Conservation (phyloP, 2,888 invertebrate genomes). For the Halocaridina rubra region DNA sequence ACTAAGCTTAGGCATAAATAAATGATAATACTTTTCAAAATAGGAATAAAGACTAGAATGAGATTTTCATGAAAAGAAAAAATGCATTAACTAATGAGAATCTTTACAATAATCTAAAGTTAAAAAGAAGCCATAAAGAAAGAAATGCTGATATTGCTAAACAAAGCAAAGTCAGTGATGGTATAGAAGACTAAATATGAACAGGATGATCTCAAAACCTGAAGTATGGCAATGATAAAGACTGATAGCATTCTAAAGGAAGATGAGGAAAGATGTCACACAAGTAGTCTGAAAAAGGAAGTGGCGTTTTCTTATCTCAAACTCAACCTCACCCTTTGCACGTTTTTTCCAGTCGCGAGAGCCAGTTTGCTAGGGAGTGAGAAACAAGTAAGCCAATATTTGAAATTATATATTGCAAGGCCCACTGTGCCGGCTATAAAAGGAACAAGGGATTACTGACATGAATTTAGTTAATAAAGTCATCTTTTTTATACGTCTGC, state of each 20-base stretch:
- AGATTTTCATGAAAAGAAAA: background rate
- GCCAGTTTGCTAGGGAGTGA: conserved; percentile 7
- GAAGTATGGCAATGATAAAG: conserved; percentile 14
- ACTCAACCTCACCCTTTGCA: conserved; percentile 11
- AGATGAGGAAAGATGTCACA: too few species aligned
- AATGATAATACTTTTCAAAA: too few species aligned
- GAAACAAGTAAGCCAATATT: conserved; percentile 4
- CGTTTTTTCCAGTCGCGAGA: conserved; percentile 16
- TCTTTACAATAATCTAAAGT: background rate
- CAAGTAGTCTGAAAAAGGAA: too few species aligned
- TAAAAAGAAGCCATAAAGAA: too few species aligned
- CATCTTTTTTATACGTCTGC: conserved; percentile 8
- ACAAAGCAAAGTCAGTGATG: conserved; percentile 9
- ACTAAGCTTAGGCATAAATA: too few species aligned
- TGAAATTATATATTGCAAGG: background rate
- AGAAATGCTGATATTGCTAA: conserved; percentile 2
- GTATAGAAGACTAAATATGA: conserved; percentile 40
- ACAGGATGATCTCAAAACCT: conserved; percentile 34
- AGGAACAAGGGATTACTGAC: conserved; percentile 6
- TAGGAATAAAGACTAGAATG: too few species aligned
- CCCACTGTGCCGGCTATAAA: background rate
- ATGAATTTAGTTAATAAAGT: background rate
- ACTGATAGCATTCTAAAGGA: too few species aligned
- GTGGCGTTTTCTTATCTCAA: too few species aligned
- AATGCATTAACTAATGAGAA: conserved; percentile 15